Evolutionary conservation across 1,140 invertebrate genomes (phyloP).

Genomic region (Wasmannia auropunctata): DNA sequence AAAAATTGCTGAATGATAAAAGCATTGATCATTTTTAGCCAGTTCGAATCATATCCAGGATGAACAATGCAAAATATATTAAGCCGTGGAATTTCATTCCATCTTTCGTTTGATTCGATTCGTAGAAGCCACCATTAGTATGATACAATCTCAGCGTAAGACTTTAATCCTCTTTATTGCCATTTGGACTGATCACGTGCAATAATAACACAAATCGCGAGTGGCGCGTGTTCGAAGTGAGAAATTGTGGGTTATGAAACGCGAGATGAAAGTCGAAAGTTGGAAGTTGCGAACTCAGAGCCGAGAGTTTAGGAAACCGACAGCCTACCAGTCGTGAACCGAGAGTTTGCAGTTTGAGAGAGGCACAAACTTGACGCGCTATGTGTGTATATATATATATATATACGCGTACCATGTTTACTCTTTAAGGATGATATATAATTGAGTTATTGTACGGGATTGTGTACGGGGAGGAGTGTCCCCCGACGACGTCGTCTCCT

Average conservation of each 20-base stretch:
- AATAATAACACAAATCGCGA: constrained; percentile 35
- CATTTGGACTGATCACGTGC: not conserved
- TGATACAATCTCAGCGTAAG: too few relatives aligned
- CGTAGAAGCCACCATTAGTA: not conserved
- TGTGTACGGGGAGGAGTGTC: not conserved
- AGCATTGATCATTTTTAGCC: not conserved
- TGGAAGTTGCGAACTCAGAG: constrained; percentile 23
- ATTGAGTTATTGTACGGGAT: constrained; percentile 21
- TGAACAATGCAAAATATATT: not conserved
- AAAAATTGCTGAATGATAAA: not conserved
- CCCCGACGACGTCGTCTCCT: not conserved
- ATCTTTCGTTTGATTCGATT: not conserved
- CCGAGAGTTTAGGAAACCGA: constrained; percentile 43
- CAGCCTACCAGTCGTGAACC: constrained; percentile 15
- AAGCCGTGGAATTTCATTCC: not conserved
- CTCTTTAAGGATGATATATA: not conserved
- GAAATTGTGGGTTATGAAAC: constrained; percentile 28
- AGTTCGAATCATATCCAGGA: not conserved
- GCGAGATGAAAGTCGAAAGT: constrained; percentile 34
- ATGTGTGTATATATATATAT: too few relatives aligned
- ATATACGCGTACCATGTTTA: not conserved
- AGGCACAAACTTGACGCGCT: not conserved
- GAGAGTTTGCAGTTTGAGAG: constrained; percentile 24
- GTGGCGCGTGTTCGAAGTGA: constrained; percentile 9
- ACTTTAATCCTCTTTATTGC: constrained; percentile 12